These are phyloP conservation scores for Astreopora myriophthalma DNA, from an alignment of 64 coral and sea anemone genomes.

Conservation along the genomic window DNA sequence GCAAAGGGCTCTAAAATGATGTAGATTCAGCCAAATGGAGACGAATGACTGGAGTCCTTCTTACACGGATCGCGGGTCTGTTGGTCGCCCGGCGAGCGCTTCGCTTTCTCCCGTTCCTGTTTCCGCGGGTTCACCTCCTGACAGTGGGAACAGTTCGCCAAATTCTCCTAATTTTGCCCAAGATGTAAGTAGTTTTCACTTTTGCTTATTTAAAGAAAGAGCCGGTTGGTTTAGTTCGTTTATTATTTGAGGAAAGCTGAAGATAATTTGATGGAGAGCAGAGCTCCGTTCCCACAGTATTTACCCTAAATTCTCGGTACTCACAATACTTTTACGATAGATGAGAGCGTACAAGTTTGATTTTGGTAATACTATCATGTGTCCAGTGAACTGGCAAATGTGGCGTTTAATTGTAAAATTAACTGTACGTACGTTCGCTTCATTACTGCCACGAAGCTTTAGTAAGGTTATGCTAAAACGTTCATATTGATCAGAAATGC, in stretches of 20 bases:
- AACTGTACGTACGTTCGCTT: too few species aligned
- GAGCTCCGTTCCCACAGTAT: too few species aligned
- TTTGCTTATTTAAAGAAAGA: not conserved
- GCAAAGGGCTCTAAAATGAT: not conserved
- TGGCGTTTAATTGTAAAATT: too few species aligned
- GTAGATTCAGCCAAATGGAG: conserved; percentile 32
- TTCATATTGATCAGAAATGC: too few species aligned
- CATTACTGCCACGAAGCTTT: too few species aligned
- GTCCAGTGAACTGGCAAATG: too few species aligned
- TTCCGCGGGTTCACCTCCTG: conserved; percentile 63
- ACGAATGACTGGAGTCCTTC: conserved; percentile 55
- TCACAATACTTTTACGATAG: too few species aligned
- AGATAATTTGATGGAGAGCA: too few species aligned
- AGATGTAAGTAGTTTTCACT: conserved; percentile 64
- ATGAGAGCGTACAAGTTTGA: too few species aligned
- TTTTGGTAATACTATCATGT: too few species aligned
- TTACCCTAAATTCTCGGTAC: too few species aligned
- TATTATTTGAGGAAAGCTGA: not conserved
- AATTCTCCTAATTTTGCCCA: conserved; percentile 55
- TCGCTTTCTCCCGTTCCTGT: conserved; percentile 75
- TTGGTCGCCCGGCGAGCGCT: not conserved
- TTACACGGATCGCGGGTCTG: conserved; percentile 18
- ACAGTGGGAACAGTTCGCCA: conserved; percentile 88
- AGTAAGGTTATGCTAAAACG: too few species aligned
- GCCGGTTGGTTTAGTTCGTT: not conserved